A percentile compares a stretch with the other conserved stretches of the same genome.
phyloP scores from a whole-genome alignment of 2,113 vertebrate genomes.

The Stigmatopora nigra region DNA sequence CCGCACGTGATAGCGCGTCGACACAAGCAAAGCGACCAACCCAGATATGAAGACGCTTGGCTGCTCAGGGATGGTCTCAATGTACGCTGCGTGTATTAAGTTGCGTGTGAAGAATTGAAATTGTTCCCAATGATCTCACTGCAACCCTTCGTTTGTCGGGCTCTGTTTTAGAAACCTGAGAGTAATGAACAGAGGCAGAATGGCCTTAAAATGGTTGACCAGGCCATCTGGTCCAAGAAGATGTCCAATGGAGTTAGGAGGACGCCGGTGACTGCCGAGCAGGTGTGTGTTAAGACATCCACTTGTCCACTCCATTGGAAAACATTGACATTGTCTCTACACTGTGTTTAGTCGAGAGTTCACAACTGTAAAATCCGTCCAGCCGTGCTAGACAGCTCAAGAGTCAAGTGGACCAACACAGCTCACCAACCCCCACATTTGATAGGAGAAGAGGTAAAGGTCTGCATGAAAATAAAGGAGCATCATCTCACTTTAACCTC shows the following conservation, averaged over 20 bases:
- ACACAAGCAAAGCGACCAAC: conserved; percentile 82
- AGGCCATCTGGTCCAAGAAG: conserved; percentile 99
- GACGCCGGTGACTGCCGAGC: conserved; percentile 89
- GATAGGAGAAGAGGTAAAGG: conserved; percentile 90
- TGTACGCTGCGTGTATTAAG: conserved; percentile 61
- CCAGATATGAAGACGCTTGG: conserved; percentile 79
- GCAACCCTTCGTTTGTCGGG: conserved; percentile 15
- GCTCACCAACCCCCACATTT: conserved; percentile 83
- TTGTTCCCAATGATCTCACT: background rate
- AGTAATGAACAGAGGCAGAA: conserved; percentile 95
- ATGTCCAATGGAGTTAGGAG: conserved; percentile 94
- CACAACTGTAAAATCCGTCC: conserved; percentile 94
- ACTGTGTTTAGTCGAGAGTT: conserved; percentile 70
- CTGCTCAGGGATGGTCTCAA: conserved; percentile 85
- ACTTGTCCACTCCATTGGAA: background rate
- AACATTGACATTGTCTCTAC: background rate
- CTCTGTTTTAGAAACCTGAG: conserved; percentile 78
- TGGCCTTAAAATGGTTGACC: conserved; percentile 98
- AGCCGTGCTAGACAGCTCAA: conserved; percentile 85
- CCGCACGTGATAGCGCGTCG: conserved; percentile 88
- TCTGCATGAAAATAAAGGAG: background rate
- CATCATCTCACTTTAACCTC: background rate
- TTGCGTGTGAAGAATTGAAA: fast-evolving
- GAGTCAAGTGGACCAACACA: conserved; percentile 91
- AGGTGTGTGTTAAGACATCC: conserved; percentile 65